Percentiles rank a stretch among this genome's conserved stretches.
Conservation (phyloP, 2,113 vertebrate species). For the Bungarus multicinctus region DNA sequence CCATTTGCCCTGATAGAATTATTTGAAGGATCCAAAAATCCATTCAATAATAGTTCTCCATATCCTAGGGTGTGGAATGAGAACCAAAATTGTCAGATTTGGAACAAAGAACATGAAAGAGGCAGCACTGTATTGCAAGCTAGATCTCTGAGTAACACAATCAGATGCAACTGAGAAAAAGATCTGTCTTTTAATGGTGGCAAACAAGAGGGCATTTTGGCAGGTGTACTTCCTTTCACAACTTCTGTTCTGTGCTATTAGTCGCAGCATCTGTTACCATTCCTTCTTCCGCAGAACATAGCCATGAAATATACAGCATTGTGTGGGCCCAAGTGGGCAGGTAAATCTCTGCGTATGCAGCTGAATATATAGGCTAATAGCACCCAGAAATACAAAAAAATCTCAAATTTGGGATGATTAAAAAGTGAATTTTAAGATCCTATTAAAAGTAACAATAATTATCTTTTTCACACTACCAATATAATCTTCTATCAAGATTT, state of each 20-base stretch:
- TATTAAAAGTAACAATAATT: neutral
- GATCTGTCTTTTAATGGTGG: neutral
- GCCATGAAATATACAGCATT: neutral
- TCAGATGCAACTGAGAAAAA: neutral
- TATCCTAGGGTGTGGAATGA: accelerated
- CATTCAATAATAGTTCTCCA: neutral
- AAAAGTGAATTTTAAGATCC: neutral
- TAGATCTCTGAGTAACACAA: neutral
- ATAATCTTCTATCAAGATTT: neutral
- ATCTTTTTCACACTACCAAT: neutral
- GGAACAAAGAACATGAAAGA: neutral
- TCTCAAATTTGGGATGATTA: neutral
- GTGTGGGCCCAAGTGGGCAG: neutral
- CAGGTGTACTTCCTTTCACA: neutral
- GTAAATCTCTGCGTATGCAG: neutral
- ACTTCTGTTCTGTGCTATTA: neutral
- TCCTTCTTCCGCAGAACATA: neutral
- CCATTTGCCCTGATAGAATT: constrained; percentile 11
- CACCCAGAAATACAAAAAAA: neutral
- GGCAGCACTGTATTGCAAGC: neutral
- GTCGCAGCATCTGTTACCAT: neutral
- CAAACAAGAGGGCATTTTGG: neutral
- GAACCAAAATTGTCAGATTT: neutral
- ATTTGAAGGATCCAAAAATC: constrained; percentile 8
- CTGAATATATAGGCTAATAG: neutral